Evolutionary conservation across 2,113 vertebrate species (phyloP).

Genomic region (Thunnus thynnus): DNA sequence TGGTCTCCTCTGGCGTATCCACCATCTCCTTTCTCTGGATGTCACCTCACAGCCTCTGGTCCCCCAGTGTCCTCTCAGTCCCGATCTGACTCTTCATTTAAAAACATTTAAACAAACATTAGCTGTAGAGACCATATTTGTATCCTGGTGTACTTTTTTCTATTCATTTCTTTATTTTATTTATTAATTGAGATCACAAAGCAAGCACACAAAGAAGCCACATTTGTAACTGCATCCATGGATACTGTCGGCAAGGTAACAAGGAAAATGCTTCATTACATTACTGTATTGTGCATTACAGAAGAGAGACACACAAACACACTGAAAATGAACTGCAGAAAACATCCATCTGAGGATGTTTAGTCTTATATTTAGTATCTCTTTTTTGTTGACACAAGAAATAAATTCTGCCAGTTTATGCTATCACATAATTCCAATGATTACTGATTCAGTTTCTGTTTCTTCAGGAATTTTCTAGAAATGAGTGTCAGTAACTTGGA

Average conservation of each 20-base stretch:
- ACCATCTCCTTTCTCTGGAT: not conserved
- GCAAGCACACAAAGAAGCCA: conserved; percentile 16
- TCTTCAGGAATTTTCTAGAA: not conserved
- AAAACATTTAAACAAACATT: not conserved
- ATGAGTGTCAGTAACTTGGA: not conserved
- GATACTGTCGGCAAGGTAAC: conserved; percentile 53
- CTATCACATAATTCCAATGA: not conserved
- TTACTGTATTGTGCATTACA: conserved; percentile 1
- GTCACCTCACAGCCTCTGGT: conserved; percentile 14
- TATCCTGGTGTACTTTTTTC: conserved; percentile 26
- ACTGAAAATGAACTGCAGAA: not conserved
- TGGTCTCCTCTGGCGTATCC: conserved; percentile 3
- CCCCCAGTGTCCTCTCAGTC: not conserved
- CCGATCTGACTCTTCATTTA: not conserved
- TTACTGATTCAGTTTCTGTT: not conserved
- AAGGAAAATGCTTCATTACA: conserved; percentile 20
- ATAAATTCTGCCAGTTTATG: not conserved
- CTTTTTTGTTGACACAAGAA: not conserved
- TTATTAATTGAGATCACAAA: conserved; percentile 10
- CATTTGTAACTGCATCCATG: conserved; percentile 48
- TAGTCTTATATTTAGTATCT: not conserved
- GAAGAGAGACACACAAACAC: not conserved
- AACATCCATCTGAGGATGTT: not conserved
- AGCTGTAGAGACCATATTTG: conserved; percentile 16
- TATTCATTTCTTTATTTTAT: not conserved